These are phyloP conservation scores for Actenoides lindsayi DNA, from an alignment of 2,113 vertebrate species.

Conservation along the genomic window DNA sequence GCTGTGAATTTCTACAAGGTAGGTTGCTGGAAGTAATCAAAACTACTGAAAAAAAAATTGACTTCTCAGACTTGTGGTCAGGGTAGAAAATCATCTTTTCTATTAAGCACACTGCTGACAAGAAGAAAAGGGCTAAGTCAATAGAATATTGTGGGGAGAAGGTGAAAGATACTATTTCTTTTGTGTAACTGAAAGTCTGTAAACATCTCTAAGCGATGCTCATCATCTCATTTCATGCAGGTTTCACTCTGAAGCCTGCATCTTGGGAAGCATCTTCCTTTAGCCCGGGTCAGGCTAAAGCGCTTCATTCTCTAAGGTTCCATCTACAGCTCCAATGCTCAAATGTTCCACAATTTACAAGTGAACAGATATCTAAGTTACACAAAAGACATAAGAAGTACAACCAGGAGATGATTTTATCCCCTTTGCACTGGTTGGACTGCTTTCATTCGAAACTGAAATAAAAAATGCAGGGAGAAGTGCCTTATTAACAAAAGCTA, in stretches of 20 bases:
- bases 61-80: background rate
- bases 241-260: background rate
- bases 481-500: slow-evolving; percentile 76
- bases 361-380: background rate
- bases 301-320: background rate
- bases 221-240: background rate
- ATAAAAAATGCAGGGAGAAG: slow-evolving; percentile 58
- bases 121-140: background rate
- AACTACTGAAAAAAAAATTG: background rate
- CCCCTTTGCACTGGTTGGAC: slow-evolving; percentile 26
- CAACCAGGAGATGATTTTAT: slow-evolving; percentile 3
- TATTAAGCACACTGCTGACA: background rate
- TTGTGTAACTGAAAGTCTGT: background rate
- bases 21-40: slow-evolving; percentile 18
- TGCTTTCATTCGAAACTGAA: slow-evolving; percentile 62
- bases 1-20: background rate
- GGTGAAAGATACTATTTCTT: background rate
- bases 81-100: background rate
- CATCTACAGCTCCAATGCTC: background rate
- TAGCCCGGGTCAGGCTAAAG: background rate
- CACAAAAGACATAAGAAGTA: slow-evolving; percentile 23
- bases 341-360: background rate
- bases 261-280: background rate
- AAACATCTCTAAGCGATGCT: background rate
- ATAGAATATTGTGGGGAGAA: slow-evolving; percentile 1